Conservation (phyloP, 2,888 invertebrate genomes). For the Chalcosyrphus nemorum region DNA sequence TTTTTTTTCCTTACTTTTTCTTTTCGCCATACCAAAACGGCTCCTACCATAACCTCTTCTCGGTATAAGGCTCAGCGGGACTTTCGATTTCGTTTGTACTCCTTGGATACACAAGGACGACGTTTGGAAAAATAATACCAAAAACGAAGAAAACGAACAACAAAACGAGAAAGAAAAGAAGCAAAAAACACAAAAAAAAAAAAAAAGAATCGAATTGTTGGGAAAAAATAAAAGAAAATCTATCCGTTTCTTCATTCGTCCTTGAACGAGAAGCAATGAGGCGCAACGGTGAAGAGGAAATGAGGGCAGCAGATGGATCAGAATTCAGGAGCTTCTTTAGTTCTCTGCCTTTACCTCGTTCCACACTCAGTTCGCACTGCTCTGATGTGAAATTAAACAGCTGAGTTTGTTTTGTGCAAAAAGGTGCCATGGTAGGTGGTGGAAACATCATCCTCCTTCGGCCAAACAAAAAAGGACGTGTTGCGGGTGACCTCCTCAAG, state of each 20-base stretch:
- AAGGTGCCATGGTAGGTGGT: conserved; percentile 1
- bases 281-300: conserved; percentile 18
- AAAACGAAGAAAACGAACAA: conserved; percentile 30
- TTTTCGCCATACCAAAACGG: conserved; percentile 35
- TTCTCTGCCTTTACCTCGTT: conserved; percentile 29
- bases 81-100: conserved; percentile 68
- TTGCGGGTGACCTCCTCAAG: not conserved
- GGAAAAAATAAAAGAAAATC: conserved; percentile 59
- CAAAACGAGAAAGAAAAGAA: conserved; percentile 5
- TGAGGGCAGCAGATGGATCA: conserved; percentile 55
- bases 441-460: not conserved
- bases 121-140: conserved; percentile 32
- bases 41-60: conserved; percentile 54
- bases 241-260: conserved; percentile 61
- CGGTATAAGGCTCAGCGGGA: conserved; percentile 65
- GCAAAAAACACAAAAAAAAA: not conserved
- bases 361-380: conserved; percentile 28
- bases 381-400: conserved; percentile 65
- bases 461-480: conserved; percentile 12
- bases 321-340: conserved; percentile 53
- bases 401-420: conserved; percentile 59
- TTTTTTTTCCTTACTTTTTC: too few species aligned
- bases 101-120: conserved; percentile 64
- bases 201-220: conserved; percentile 32
- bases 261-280: conserved; percentile 47